A percentile compares a stretch with the other conserved stretches of the same genome.
phyloP scores from a whole-genome alignment of 2,888 invertebrate species.

The Pycnomerus fuliginosus region DNA sequence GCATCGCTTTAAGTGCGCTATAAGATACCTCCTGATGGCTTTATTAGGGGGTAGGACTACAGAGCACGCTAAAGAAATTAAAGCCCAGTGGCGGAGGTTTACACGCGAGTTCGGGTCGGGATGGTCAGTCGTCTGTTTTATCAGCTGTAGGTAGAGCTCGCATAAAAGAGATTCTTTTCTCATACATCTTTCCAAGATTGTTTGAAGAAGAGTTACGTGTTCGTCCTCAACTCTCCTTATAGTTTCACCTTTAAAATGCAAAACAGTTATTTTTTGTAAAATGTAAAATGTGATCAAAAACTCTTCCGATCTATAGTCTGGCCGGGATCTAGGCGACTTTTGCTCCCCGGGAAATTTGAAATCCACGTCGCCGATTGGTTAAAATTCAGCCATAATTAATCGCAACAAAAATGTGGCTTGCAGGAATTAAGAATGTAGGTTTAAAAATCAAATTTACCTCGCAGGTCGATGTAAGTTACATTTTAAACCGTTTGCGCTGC shows the following conservation, averaged over 20 bases:
- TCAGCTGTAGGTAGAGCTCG: slow-evolving; percentile 87
- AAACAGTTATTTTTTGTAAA: too few relatives aligned
- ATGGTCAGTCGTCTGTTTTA: slow-evolving; percentile 89
- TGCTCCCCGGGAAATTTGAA: too few relatives aligned
- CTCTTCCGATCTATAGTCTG: too few relatives aligned
- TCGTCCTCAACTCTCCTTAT: slow-evolving; percentile 80
- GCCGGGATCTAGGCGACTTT: too few relatives aligned
- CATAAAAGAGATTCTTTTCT: slow-evolving; percentile 84
- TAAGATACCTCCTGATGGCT: slow-evolving; percentile 80
- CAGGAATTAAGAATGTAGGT: too few relatives aligned
- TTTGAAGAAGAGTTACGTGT: slow-evolving; percentile 84
- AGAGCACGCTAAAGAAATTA: slow-evolving; percentile 77
- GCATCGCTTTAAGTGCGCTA: slow-evolving; percentile 86
- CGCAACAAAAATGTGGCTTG: too few relatives aligned
- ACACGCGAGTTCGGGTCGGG: slow-evolving; percentile 86
- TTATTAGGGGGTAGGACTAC: slow-evolving; percentile 86
- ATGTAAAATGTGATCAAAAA: too few relatives aligned
- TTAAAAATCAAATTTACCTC: too few relatives aligned
- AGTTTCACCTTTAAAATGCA: slow-evolving; percentile 54
- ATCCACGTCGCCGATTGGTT: too few relatives aligned
- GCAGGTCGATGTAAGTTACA: too few relatives aligned
- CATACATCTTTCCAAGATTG: slow-evolving; percentile 87
- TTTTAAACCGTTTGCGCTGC: too few relatives aligned
- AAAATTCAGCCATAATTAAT: too few relatives aligned
- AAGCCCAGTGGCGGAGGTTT: slow-evolving; percentile 88